Conservation (phyloP, 2,113 vertebrate species). For the Oncorhynchus gorbuscha region DNA sequence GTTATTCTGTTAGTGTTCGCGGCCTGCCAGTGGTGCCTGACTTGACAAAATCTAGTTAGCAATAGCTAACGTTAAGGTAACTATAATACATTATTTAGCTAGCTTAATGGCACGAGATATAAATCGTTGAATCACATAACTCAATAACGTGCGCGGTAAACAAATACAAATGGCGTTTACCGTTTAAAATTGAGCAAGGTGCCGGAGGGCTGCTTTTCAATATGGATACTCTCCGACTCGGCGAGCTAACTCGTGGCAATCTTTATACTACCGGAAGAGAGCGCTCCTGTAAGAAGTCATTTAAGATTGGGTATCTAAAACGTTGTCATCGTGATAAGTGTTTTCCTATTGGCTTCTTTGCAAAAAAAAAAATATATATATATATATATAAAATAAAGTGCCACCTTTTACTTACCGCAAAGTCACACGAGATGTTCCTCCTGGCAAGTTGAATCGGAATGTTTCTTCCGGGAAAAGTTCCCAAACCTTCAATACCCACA, state of each 20-base stretch:
- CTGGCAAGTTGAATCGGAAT: too few relatives aligned
- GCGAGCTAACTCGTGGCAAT: constrained; percentile 38
- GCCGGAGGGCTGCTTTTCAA: constrained; percentile 28
- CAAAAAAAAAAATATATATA: too few relatives aligned
- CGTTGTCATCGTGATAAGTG: constrained; percentile 13
- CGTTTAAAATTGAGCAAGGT: constrained; percentile 9
- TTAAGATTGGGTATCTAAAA: not conserved
- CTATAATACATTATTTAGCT: too few relatives aligned
- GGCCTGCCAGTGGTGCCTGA: not conserved
- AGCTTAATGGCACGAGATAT: not conserved
- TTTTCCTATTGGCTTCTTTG: not conserved
- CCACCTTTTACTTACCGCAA: too few relatives aligned
- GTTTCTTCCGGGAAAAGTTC: too few relatives aligned
- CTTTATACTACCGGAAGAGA: constrained; percentile 39
- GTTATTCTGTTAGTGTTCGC: not conserved
- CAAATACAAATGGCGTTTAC: constrained; percentile 19
- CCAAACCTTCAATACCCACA: too few relatives aligned
- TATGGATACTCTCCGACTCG: constrained; percentile 40
- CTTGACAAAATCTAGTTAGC: not conserved
- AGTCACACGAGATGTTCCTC: too few relatives aligned
- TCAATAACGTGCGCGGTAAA: not conserved
- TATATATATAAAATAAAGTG: too few relatives aligned
- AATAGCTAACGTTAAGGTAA: too few relatives aligned
- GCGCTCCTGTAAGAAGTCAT: constrained; percentile 13
- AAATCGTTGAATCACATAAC: not conserved